Evolutionary conservation across 2,113 vertebrate genomes (phyloP), one percentile per base, ranked within the genome.

Genomic region (Lepus europaeus): DNA sequence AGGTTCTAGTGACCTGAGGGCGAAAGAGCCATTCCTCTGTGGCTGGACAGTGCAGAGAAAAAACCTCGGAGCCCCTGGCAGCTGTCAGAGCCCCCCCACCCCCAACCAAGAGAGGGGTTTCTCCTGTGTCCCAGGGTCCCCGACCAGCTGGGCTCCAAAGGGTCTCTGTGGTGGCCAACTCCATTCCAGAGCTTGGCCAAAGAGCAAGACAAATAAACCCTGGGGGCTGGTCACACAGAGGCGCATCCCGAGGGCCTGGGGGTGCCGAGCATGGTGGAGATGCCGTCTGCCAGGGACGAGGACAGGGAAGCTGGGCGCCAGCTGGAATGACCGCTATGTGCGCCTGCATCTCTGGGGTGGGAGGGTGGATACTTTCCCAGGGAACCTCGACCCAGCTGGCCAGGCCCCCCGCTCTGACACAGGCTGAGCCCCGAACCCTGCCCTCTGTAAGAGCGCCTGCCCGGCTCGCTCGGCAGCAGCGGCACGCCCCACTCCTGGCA

Each of bases 161-260:
- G 53, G 53, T 72, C 49, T 63, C 85, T 8, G 0, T 39, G 56
- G 80, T 45, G 69, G 59, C 64, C 79, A 68, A 5, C 88, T 90
- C 45, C 56, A 85, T 88, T 39, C 78, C 73, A 88, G 90, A n/a
- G 27, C 70, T 68, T 96, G 90, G 82, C 88, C 19, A 70, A 86
- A 64, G 0, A 84, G 80, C 88, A 94, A 93, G 92, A 59, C 68
- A 92, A 90, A 90, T 76, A 90, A 81, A 27, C 9, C 23, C 53
- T 33, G 9, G 59, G 64, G 20, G 8, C 78, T 36, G 33, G 76
- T 78, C 84, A 82, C 25, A 33, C 31, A 29, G 51, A 45, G 31
- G 85, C 59, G 6, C 10, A 20, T 91, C 83, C 66, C 13, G 0
- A 76, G 87, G 89, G 77, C 29, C 27, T 17, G 10, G 22, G 53